Base-by-base conservation (phyloP, 2,888 invertebrate species). In the Bugula neritina region DNA sequence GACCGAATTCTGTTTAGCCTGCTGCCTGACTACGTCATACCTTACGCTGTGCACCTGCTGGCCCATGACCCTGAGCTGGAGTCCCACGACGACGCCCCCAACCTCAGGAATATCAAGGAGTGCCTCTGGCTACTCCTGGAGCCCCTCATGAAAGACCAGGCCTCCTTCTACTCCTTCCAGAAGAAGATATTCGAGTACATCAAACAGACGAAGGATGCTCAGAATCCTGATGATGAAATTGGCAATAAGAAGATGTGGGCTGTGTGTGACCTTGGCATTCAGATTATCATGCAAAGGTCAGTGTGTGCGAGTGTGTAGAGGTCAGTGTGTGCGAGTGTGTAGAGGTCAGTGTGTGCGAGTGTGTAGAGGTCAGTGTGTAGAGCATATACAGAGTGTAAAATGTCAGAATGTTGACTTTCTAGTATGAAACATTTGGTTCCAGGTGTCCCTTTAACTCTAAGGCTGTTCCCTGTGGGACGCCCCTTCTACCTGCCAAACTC, bases 211-310 rank as follows among this genome's bases (percentile, higher is more conserved):
- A 93, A 92, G 83, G 94, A 94, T 82, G 92, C 93, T 1, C 87
- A 93, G 74, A 89, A 89, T 77, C 91, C 92, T 35, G 91, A 91
- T 25, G 92, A 94, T 81, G 91, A 92, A 76, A 86, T 87, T 54
- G 88, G 90, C 74, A 95, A 95, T 85, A 90, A 88, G 94, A 96
- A 94, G 91, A 86, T 98, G 83, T 98, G 96, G 92, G 92, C 96
- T 35, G 90, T 94, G 72, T 96, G 96, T 87, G 98, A 98, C 87
- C 87, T 98, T 76, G 92, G 95, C 23, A 90, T 94, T 87, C 92
- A 93, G 70, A 88, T 98, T 79, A 90, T 98, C 77, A 89, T 92
- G 86, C 89, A 92, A 73, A 93, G 94, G 82, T 91, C 93, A 70
- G 88, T 90, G 72, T 43, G 43, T 43, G 43, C 43, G 43, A 17